Evolutionary conservation across 2,888 invertebrate genomes (phyloP).

Genomic region (Meta bourneti): DNA sequence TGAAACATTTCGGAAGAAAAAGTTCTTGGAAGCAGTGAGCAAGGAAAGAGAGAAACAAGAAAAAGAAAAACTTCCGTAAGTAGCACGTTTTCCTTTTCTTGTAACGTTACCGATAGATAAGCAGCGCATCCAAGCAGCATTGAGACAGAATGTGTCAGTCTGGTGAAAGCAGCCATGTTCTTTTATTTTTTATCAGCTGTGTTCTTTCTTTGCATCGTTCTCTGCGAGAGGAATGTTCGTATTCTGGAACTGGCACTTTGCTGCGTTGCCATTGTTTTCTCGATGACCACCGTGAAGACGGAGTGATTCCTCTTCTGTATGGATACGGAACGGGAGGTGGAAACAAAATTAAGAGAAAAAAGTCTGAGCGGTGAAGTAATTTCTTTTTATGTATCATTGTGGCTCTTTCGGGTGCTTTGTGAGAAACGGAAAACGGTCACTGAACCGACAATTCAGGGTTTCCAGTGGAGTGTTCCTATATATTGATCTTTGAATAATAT

Average conservation of each 20-base stretch:
- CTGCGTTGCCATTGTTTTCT: slow-evolving; percentile 17
- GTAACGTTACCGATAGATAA: slow-evolving; percentile 1
- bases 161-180: slow-evolving; percentile 6
- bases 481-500: no score
- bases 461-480: no score
- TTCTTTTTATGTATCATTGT: slow-evolving; percentile 15
- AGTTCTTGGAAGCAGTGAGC: not conserved
- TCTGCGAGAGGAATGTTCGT: slow-evolving; percentile 4
- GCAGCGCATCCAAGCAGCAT: slow-evolving; percentile 30
- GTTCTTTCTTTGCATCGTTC: not conserved
- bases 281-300: slow-evolving; percentile 19
- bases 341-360: not conserved
- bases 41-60: slow-evolving; percentile 17
- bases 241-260: slow-evolving; percentile 12
- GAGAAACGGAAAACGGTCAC: not conserved
- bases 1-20: slow-evolving; percentile 35
- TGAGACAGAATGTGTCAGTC: slow-evolving; percentile 20
- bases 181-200: slow-evolving; percentile 9
- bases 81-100: slow-evolving; percentile 10
- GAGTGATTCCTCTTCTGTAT: slow-evolving; percentile 14
- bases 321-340: not conserved
- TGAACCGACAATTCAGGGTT: not conserved
- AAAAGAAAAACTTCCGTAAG: not conserved
- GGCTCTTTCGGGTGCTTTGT: not conserved
- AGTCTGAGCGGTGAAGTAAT: not conserved